Percentiles rank a stretch among this genome's conserved stretches.
phyloP scores from a whole-genome alignment of 2,113 vertebrate genomes.

The Chrysochloris asiatica region DNA sequence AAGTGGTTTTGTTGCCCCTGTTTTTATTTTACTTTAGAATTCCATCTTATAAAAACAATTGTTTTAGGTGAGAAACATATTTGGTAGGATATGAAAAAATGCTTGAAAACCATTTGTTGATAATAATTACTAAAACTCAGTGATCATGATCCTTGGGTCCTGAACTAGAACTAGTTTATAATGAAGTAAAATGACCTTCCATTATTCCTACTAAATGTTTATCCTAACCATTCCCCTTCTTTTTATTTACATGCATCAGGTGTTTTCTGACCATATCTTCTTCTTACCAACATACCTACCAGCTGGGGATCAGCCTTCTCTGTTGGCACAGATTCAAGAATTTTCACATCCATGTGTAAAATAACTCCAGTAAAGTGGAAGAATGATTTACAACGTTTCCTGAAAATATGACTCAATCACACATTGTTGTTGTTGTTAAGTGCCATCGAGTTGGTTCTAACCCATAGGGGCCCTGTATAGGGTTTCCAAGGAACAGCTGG shows the following conservation, averaged over 20 bases:
- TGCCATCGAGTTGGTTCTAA: too few relatives aligned
- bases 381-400: slow-evolving; percentile 33
- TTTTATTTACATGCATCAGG: not conserved
- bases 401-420: slow-evolving; percentile 44
- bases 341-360: not conserved
- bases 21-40: not conserved
- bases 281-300: not conserved
- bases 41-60: too few relatives aligned
- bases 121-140: not conserved
- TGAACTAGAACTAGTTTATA: too few relatives aligned
- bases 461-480: too few relatives aligned
- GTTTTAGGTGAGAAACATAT: too few relatives aligned
- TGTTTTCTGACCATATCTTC: not conserved
- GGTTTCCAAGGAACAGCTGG: too few relatives aligned
- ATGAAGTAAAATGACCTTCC: too few relatives aligned
- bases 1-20: too few relatives aligned
- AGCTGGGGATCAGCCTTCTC: not conserved
- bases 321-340: not conserved
- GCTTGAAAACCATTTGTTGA: not conserved
- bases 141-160: not conserved
- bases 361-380: not conserved
- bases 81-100: not conserved
- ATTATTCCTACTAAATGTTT: not conserved
- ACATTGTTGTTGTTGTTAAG: too few relatives aligned
- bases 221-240: not conserved